Base-by-base conservation (phyloP, 2,888 invertebrate genomes). In the Laothoe populi region DNA sequence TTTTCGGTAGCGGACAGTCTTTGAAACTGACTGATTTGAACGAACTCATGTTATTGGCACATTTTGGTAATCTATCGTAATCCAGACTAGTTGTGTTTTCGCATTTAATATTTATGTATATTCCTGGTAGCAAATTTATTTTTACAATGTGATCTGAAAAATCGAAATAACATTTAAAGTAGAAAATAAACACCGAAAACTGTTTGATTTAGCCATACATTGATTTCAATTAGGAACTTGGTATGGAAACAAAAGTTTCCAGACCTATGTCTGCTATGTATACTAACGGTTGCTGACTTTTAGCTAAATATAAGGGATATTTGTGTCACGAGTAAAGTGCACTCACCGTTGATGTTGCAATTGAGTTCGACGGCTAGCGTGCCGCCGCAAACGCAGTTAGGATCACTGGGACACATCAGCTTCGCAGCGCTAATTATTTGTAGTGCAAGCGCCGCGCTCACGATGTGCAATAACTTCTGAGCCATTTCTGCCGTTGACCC, bases 1-100 rank as follows among this genome's bases (percentile, higher is more conserved):
- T 85, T 1, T 77, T 71, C n/a, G 94, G 94, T 64, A 94, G 68
- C 0, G 94, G 94, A 69, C 95, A 94, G 72, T 89, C 91, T 71
- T 88, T 91, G 71, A 94, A 91, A 67, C 83, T 87, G 73, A 94
- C 91, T 35, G 87, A 87, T 67, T 92, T 86, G 65, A 93, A 90
- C 58, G 84, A 83, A 68, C 82, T 85, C 68, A 80, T 79, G 64
- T 78, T 77, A 63, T 90, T 90, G 71, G 91, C 84, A 80, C 90
- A 88, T 77, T 89, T 88, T 68, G 94, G 93, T 70, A 94, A 73
- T 68, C 91, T 84, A 63, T 78, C 83, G 67, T 93, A 88, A 71
- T 93, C 87, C 60, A 92, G 79, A 71, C 74, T 83, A 61, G 87
- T 82, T 62, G 81, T 72, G 67, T 92, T 90, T 73, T 87, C 88